Evolutionary conservation across 2,113 vertebrate genomes (phyloP).

Genomic region (Phoenicopterus ruber): DNA sequence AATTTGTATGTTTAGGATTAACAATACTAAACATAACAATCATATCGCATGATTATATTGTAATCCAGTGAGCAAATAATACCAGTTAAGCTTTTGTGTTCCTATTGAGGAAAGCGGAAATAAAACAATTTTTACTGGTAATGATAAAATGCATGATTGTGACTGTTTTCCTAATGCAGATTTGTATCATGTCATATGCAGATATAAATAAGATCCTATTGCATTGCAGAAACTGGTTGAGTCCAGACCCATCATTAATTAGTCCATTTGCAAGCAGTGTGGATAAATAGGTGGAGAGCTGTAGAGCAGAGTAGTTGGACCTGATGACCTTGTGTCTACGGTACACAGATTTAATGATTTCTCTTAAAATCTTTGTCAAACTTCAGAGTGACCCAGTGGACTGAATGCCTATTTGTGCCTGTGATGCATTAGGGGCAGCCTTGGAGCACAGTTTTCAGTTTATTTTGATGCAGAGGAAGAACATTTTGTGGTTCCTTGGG

Average conservation of each 20-base stretch:
- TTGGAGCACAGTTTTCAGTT: not conserved
- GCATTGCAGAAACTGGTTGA: not conserved
- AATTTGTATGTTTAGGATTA: not conserved
- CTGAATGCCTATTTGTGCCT: not conserved
- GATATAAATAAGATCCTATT: not conserved
- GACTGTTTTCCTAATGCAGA: not conserved
- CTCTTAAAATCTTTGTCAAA: not conserved
- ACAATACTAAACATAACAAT: not conserved
- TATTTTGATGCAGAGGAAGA: not conserved
- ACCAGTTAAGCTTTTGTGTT: not conserved
- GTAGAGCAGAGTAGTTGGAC: not conserved
- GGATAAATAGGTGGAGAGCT: not conserved
- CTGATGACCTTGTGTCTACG: not conserved
- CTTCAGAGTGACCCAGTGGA: not conserved
- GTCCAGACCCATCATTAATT: not conserved
- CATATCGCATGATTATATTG: not conserved
- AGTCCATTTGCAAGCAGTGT: not conserved
- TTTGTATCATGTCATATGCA: not conserved
- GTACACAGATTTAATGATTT: not conserved
- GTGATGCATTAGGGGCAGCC: fast-evolving
- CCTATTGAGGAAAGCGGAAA: not conserved
- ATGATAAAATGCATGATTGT: not conserved
- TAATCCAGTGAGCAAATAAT: not conserved
- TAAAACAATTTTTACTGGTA: not conserved
- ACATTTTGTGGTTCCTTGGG: not conserved